phyloP scores from a whole-genome alignment of 2,113 vertebrate genomes.

The Perognathus longimembris region DNA sequence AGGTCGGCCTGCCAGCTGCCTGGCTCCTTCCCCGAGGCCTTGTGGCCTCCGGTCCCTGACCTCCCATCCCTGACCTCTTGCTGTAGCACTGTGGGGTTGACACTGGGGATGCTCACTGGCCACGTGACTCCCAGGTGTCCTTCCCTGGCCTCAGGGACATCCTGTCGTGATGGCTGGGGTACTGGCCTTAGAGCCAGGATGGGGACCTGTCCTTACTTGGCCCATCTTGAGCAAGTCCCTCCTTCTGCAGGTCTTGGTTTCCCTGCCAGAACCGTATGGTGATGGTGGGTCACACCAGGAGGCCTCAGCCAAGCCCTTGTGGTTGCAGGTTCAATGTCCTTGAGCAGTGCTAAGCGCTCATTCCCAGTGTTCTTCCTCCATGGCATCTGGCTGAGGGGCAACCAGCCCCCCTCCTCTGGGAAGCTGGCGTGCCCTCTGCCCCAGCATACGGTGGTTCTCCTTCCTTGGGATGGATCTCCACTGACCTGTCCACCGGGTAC shows the following conservation, averaged over 20 bases:
- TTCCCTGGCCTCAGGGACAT: neutral
- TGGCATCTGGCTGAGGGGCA: neutral
- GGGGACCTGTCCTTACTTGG: neutral
- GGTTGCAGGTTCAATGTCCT: neutral
- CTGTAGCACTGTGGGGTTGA: conserved; percentile 35
- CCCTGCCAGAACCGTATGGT: neutral
- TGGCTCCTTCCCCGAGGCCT: neutral
- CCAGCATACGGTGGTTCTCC: neutral
- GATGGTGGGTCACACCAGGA: neutral
- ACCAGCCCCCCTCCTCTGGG: too few relatives aligned
- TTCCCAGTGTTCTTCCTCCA: neutral
- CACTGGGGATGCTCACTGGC: neutral
- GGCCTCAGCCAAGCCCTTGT: neutral
- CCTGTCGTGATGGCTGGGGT: neutral
- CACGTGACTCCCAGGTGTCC: neutral
- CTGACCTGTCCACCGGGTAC: neutral
- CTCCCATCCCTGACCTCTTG: neutral
- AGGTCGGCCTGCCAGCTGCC: neutral
- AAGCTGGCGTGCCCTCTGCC: neutral
- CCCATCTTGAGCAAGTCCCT: neutral
- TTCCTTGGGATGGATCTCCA: neutral
- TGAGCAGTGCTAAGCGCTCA: fast-evolving
- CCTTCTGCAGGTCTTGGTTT: neutral
- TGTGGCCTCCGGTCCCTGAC: too few relatives aligned
- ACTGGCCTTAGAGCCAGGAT: neutral